phyloP scores from a whole-genome alignment of 1,140 invertebrate genomes.

The Solen grandis region DNA sequence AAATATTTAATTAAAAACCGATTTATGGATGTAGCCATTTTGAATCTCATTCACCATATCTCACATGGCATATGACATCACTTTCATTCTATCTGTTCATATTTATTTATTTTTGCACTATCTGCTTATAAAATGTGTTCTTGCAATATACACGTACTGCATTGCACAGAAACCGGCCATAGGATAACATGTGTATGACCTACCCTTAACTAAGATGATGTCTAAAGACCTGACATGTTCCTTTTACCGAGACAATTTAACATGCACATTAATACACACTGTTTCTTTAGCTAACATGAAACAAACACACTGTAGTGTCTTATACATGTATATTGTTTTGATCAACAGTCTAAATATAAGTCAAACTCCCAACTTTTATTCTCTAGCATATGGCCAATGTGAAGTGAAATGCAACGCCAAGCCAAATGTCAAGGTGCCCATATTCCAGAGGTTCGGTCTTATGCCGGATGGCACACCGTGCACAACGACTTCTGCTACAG shows the following conservation, averaged over 20 bases:
- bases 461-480: constrained; percentile 48
- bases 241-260: not conserved
- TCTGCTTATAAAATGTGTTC: too few relatives aligned
- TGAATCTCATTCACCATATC: too few relatives aligned
- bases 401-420: constrained; percentile 36
- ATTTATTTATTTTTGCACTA: too few relatives aligned
- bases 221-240: not conserved
- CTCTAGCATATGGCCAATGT: constrained; percentile 39
- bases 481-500: not conserved
- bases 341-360: not conserved
- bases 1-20: too few relatives aligned
- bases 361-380: not conserved
- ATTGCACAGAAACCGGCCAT: too few relatives aligned
- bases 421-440: not conserved
- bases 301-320: not conserved
- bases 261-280: not conserved
- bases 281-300: not conserved
- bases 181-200: too few relatives aligned
- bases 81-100: too few relatives aligned
- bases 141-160: too few relatives aligned
- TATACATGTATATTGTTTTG: not conserved
- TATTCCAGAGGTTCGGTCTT: constrained; percentile 31
- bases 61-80: too few relatives aligned
- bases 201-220: too few relatives aligned
- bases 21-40: too few relatives aligned